Base-by-base conservation (phyloP, 2,113 vertebrate species). In the Microcebus griseorufus region DNA sequence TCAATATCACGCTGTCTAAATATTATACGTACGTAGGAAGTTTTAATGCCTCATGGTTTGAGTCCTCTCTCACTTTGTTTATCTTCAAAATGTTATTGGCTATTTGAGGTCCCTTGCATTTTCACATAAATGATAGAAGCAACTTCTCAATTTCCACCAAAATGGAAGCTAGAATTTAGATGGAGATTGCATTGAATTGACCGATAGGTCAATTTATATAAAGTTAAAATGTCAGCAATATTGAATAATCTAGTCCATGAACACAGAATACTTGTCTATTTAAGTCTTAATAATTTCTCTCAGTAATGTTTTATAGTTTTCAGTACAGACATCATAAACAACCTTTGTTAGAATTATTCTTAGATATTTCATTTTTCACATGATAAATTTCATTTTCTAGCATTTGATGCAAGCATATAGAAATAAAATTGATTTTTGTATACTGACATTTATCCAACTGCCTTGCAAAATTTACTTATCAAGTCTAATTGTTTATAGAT, bases 171-270 rank as follows among this genome's bases (percentile, higher is more conserved):
- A 53, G 39, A 73, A 82, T 72, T 73, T 62, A 60, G 67, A 60
- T 72, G 60, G 39, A 83, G 39, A 72, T 22, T 82, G 32, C 45
- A 34, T 34, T 34, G 75, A 78, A 37, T 37, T 37, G 37, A n/a
- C 9, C 75, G n/a, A 23, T 34, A 34, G 32, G 18, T 70, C 16
- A 72, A 62, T 60, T 72, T 92, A 37, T 14, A 17, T 72, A 72
- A 92, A 82, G 83, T 48, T 82, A 23, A 92, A 92, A 82, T 48
- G 32, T 62, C 10, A 83, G 53, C 32, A 92, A 83, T 92, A 83
- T 62, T 82, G 70, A 82, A 82, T 48, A 82, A 60, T 60, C 10
- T 42, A 70, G n/a, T 37, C 32, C 53, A 48, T 51, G 53, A 82
- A 92, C 48, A 53, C 9, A 5, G 17, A 53, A 34, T n/a, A n/a